A percentile compares a stretch with the other conserved stretches of the same genome.
phyloP scores from a whole-genome alignment of 2,113 vertebrate genomes.

The Falcunculus frontatus region DNA sequence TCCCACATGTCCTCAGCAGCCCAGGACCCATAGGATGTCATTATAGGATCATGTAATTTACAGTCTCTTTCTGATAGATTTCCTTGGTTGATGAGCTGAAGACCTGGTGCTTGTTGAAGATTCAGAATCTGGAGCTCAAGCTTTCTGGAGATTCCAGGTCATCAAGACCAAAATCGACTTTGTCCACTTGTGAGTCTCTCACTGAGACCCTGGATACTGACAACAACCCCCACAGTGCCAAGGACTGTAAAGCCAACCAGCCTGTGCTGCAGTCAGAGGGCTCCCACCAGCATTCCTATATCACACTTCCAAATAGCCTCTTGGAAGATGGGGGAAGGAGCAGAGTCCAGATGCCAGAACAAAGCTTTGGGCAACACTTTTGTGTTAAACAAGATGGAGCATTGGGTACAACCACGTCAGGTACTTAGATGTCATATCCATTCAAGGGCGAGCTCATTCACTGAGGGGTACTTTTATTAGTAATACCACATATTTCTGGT shows the following conservation, averaged over 20 bases:
- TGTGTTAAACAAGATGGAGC: slow-evolving; percentile 74
- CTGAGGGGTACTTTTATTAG: not conserved
- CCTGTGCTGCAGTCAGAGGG: not conserved
- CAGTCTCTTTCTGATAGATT: slow-evolving; percentile 68
- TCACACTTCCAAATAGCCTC: slow-evolving; percentile 20
- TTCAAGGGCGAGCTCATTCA: not conserved
- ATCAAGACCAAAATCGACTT: slow-evolving; percentile 69
- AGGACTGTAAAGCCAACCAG: slow-evolving; percentile 5
- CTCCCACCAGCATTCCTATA: slow-evolving; percentile 50
- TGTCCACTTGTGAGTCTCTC: slow-evolving; percentile 76
- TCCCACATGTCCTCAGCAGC: not conserved
- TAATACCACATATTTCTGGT: not conserved
- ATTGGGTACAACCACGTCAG: slow-evolving; percentile 47
- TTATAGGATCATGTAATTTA: not conserved
- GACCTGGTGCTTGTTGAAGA: slow-evolving; percentile 92
- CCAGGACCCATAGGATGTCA: not conserved
- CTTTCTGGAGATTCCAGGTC: slow-evolving; percentile 78
- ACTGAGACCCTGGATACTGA: slow-evolving; percentile 63
- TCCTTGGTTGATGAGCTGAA: slow-evolving; percentile 90
- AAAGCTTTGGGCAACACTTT: slow-evolving; percentile 63
- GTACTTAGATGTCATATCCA: not conserved
- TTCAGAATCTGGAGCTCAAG: slow-evolving; percentile 87
- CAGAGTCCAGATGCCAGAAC: slow-evolving; percentile 21
- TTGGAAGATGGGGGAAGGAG: not conserved
- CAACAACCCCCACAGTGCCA: slow-evolving; percentile 28